These are phyloP conservation scores for Cosmorhoe ocellata DNA, from an alignment of 2,888 invertebrate genomes.

Conservation along the genomic window DNA sequence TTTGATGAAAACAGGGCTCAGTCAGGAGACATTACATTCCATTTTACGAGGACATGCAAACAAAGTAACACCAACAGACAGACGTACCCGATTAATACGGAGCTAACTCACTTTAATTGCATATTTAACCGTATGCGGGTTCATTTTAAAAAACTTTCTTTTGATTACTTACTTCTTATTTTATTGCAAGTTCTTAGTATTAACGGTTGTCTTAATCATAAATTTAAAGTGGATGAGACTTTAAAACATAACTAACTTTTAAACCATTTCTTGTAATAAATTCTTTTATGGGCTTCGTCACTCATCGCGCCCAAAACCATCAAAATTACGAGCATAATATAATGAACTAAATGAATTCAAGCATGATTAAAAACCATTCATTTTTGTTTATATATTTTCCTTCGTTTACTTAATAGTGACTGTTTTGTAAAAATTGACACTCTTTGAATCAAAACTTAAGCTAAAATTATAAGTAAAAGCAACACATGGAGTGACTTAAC, in stretches of 20 bases:
- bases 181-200: constrained; percentile 40
- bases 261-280: constrained; percentile 20
- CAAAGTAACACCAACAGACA: constrained; percentile 56
- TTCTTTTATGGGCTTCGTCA: constrained; percentile 22
- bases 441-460: no score
- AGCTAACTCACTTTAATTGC: constrained; percentile 61
- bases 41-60: constrained; percentile 64
- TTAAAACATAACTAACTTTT: constrained; percentile 24
- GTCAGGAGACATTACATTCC: constrained; percentile 58
- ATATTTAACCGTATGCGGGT: constrained; percentile 63
- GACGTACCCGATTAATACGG: constrained; percentile 50
- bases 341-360: constrained; percentile 18
- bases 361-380: constrained; percentile 1
- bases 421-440: no score
- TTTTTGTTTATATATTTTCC: no score
- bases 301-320: constrained; percentile 17
- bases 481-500: no score
- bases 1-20: constrained; percentile 25
- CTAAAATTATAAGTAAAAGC: no score
- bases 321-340: constrained; percentile 14
- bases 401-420: no score
- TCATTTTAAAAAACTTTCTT: constrained; percentile 47
- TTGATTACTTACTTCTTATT: constrained; percentile 45
- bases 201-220: constrained; percentile 36
- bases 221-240: constrained; percentile 29